These are phyloP conservation scores for Palythoa grandis DNA, from an alignment of 92 coral and sea anemone genomes.

Conservation along the genomic window DNA sequence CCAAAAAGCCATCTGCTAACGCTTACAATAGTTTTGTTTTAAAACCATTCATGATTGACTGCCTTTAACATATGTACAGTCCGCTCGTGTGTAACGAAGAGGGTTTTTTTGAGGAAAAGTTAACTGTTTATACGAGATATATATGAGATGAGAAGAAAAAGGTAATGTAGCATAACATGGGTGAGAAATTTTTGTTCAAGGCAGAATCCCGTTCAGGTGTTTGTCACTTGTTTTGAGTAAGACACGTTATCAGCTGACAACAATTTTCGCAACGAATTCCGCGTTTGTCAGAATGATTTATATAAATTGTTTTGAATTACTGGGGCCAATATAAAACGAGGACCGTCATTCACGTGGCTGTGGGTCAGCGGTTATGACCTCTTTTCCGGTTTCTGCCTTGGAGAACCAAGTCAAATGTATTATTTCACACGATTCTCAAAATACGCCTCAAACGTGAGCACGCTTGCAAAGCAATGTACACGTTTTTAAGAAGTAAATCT, in stretches of 20 bases:
- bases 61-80: too few relatives aligned
- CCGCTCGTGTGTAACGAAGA: too few relatives aligned
- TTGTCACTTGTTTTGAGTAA: background rate
- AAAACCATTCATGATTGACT: too few relatives aligned
- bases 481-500: background rate
- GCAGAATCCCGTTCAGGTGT: background rate
- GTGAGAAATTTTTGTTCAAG: too few relatives aligned
- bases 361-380: constrained; percentile 14
- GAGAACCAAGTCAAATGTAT: background rate
- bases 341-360: background rate
- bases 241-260: background rate
- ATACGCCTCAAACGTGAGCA: too few relatives aligned
- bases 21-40: too few relatives aligned
- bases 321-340: background rate
- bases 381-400: background rate
- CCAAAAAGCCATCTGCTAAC: too few relatives aligned
- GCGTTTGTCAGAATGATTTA: background rate
- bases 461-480: background rate
- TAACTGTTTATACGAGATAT: too few relatives aligned
- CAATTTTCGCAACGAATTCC: background rate
- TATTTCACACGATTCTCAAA: too few relatives aligned
- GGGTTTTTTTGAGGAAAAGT: too few relatives aligned
- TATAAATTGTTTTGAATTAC: background rate
- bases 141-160: too few relatives aligned
- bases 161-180: too few relatives aligned